Evolutionary conservation across 2,888 invertebrate species (phyloP).

Genomic region (Mimumesa dahlbomi): DNA sequence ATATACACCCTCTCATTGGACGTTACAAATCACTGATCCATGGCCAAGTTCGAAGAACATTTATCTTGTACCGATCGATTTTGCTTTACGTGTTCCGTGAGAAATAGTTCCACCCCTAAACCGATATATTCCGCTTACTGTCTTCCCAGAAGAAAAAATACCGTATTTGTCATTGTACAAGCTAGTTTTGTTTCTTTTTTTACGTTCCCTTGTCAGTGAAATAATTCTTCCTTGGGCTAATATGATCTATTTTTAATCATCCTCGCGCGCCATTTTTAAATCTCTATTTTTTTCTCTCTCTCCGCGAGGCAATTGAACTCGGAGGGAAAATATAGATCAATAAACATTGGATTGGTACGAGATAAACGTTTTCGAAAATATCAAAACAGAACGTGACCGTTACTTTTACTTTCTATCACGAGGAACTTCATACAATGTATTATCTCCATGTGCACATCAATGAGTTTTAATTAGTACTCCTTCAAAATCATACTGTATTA

Average conservation of each 20-base stretch:
- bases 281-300: neutral
- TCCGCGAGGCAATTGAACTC: neutral
- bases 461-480: conserved; percentile 21
- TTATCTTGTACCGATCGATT: conserved; percentile 35
- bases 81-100: neutral
- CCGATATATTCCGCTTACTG: neutral
- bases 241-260: conserved; percentile 1
- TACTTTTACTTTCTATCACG: conserved; percentile 12
- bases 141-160: neutral
- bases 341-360: conserved; percentile 25
- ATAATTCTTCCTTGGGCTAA: neutral
- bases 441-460: conserved; percentile 20
- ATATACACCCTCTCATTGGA: neutral
- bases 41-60: conserved; percentile 6
- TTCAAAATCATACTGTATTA: conserved; percentile 39
- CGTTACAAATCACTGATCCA: conserved; percentile 23
- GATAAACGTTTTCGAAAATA: conserved; percentile 14
- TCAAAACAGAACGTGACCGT: neutral
- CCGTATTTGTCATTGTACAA: neutral
- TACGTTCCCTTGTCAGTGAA: neutral
- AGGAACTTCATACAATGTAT: conserved; percentile 27
- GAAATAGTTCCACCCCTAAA: neutral
- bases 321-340: neutral
- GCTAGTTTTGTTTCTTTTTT: neutral
- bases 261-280: neutral